Base-by-base conservation (phyloP, 2,888 invertebrate genomes). In the Scaptomyza polygonia region DNA sequence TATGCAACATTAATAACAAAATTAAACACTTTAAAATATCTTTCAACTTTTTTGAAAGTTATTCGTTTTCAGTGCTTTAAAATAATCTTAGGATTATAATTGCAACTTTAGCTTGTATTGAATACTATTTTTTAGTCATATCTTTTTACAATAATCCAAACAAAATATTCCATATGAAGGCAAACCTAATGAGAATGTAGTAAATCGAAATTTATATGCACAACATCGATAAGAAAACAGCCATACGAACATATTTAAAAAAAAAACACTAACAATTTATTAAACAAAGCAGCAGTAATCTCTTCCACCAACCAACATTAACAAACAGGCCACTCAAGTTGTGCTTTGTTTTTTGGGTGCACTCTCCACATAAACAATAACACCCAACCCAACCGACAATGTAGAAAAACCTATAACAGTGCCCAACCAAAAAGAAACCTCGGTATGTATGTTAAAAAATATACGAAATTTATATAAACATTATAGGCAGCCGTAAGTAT, bases 381-480 rank as follows among this genome's bases (percentile, higher is more conserved):
- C 43, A 29, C 49, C 59, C 58, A 67, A 67, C 70, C 69, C 70
- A 80, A 72, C 72, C 80, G 72, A 76, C 76, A 78, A 58, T n/a
- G 45, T 40, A 55, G 40, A 51, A 36, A 59, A 45, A 42, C 36
- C 16, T 53, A 56, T 49, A 51, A 39, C 45, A 44, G 40, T 14
- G 42, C 44, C 49, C 67, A 64, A 62, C 71, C 77, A 79, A 85
- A 82, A 72, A 77, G 69, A 82, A 84, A 67, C 78, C 69, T 52
- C 75, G 75, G 84, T 62, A 83, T 84, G 85, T 66, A 84, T 71
- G 72, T 69, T 45, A 74, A 72, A 65, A 72, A 67, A 80, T 59
- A 84, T 77, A 81, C 81, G 72, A 84, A 83, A 85, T 87, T 87
- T 87, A 83, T 83, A 87, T 85, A 83, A 87, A 83, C 83, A 83